Percentiles rank a stretch among this genome's conserved stretches.
Conservation (phyloP, 2,888 invertebrate species). For the Lamellibrachia columna region DNA sequence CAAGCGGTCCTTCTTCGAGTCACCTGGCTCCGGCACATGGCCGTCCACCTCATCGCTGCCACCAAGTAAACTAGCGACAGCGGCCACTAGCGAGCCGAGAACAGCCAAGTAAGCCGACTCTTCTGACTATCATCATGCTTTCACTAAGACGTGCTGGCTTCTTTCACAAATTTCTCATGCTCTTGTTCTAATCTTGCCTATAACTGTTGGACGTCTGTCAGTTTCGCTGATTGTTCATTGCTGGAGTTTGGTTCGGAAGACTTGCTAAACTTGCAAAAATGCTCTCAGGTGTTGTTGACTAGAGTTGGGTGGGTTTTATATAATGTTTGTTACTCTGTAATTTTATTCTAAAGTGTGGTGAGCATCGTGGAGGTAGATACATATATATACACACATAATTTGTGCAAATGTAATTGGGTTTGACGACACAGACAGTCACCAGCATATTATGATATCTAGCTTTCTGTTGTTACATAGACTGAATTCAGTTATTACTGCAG, state of each 20-base stretch:
- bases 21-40: neutral
- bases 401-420: neutral
- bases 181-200: neutral
- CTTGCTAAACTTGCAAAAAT: neutral
- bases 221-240: neutral
- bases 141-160: neutral
- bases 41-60: neutral
- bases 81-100: neutral
- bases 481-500: neutral
- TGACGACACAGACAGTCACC: neutral
- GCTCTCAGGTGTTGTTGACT: neutral
- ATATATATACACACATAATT: neutral
- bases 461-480: neutral
- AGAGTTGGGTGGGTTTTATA: neutral
- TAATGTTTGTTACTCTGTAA: neutral
- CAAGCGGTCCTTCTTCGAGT: neutral
- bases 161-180: neutral
- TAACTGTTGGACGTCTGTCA: neutral
- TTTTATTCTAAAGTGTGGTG: neutral
- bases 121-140: constrained; percentile 1
- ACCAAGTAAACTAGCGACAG: neutral
- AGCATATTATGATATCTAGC: neutral
- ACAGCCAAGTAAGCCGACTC: neutral
- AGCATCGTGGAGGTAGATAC: neutral
- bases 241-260: neutral